These are phyloP conservation scores for Erebia aethiops DNA, from an alignment of 2,888 invertebrate genomes.

Conservation along the genomic window DNA sequence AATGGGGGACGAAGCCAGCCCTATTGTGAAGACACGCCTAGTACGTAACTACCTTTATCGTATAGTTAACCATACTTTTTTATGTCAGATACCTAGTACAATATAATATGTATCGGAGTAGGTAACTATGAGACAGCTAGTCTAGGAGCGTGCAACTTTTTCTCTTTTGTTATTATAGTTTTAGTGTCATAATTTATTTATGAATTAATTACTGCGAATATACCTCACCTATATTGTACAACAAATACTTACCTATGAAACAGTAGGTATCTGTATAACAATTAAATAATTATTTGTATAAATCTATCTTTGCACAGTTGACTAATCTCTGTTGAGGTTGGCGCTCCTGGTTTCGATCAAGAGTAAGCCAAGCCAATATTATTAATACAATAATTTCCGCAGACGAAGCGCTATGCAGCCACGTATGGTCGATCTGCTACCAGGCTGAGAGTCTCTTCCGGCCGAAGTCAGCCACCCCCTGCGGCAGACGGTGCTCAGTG, in stretches of 20 bases:
- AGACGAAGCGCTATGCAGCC: constrained; percentile 90
- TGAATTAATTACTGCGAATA: too few relatives aligned
- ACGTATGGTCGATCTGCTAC: constrained; percentile 82
- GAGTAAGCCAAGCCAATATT: too few relatives aligned
- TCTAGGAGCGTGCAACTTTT: too few relatives aligned
- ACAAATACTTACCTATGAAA: not conserved
- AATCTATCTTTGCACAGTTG: not conserved
- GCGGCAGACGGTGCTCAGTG: constrained; percentile 88
- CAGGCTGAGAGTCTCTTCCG: constrained; percentile 84
- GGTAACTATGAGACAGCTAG: too few relatives aligned
- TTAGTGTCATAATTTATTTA: too few relatives aligned
- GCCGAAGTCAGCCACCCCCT: constrained; percentile 85
- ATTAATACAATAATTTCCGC: constrained; percentile 23
- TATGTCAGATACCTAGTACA: too few relatives aligned
- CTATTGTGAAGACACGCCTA: constrained; percentile 87
- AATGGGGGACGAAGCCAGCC: constrained; percentile 91
- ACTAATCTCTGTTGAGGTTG: not conserved
- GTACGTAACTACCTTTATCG: constrained; percentile 54
- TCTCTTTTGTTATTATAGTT: too few relatives aligned
- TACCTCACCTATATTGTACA: too few relatives aligned
- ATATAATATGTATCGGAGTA: too few relatives aligned
- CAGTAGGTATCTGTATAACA: not conserved
- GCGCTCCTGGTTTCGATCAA: too few relatives aligned
- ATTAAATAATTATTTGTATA: too few relatives aligned
- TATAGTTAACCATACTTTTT: not conserved